phyloP scores from a whole-genome alignment of 2,888 invertebrate genomes.

The Homarus gammarus region DNA sequence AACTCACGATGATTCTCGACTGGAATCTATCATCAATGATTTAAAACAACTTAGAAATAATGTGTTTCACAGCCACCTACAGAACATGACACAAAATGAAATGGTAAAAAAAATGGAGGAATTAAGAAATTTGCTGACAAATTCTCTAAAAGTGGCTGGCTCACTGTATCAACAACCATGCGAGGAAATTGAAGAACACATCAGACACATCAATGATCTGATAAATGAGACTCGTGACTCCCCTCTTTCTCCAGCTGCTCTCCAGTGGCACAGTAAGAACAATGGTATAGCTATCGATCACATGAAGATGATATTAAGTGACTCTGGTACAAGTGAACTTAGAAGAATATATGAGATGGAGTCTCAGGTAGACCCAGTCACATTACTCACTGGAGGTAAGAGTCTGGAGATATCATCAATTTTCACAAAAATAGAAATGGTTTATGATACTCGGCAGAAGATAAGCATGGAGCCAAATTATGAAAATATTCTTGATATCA shows the following conservation, averaged over 20 bases:
- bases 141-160: neutral
- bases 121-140: neutral
- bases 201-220: neutral
- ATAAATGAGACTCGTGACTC: neutral
- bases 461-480: neutral
- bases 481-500: neutral
- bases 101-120: neutral
- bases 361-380: neutral
- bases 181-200: neutral
- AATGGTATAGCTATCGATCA: neutral
- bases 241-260: neutral
- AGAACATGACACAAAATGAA: neutral
- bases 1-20: neutral
- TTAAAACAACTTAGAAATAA: constrained; percentile 5
- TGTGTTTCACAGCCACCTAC: neutral
- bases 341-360: neutral
- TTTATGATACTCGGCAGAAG: neutral
- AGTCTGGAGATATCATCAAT: neutral
- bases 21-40: neutral
- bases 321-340: neutral
- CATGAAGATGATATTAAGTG: neutral
- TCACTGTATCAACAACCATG: neutral
- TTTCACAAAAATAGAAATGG: neutral
- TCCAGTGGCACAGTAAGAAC: neutral
- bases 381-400: neutral